A percentile compares a stretch with the other conserved stretches of the same genome.
phyloP scores from a whole-genome alignment of 2,888 invertebrate genomes.

The Caenorhabditis doughertyi region DNA sequence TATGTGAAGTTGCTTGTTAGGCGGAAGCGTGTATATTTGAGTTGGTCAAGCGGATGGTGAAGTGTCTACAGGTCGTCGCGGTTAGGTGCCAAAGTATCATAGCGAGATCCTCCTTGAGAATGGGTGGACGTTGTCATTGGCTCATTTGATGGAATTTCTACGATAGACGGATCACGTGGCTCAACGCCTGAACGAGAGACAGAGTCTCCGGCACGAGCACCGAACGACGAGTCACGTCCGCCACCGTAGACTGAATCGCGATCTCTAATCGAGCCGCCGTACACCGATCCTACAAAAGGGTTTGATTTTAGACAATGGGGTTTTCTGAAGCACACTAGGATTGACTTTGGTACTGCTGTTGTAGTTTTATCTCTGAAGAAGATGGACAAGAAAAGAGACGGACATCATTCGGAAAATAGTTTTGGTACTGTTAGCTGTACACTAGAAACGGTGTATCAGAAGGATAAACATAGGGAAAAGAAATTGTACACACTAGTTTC shows the following conservation, averaged over 20 bases:
- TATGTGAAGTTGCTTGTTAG: slow-evolving; percentile 60
- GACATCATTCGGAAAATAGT: slow-evolving; percentile 25
- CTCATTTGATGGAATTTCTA: slow-evolving; percentile 70
- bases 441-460: slow-evolving; percentile 47
- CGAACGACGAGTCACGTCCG: slow-evolving; percentile 64
- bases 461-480: slow-evolving; percentile 23
- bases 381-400: slow-evolving; percentile 45
- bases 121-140: slow-evolving; percentile 63
- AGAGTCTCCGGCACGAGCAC: slow-evolving; percentile 58
- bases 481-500: slow-evolving; percentile 53
- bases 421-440: slow-evolving; percentile 32
- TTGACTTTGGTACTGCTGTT: slow-evolving; percentile 1
- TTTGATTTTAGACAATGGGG: slow-evolving; percentile 24
- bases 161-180: slow-evolving; percentile 66
- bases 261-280: slow-evolving; percentile 71
- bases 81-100: slow-evolving; percentile 69
- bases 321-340: slow-evolving; percentile 45
- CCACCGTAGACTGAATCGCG: slow-evolving; percentile 70
- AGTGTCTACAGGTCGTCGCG: slow-evolving; percentile 67
- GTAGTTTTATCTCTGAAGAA: too few relatives aligned
- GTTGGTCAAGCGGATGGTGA: slow-evolving; percentile 29
- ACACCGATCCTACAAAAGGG: slow-evolving; percentile 69
- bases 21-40: slow-evolving; percentile 45
- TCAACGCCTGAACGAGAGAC: slow-evolving; percentile 52
- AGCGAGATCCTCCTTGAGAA: slow-evolving; percentile 68